A percentile compares a stretch with the other conserved stretches of the same genome.
Evolutionary conservation across 2,888 invertebrate genomes (phyloP).

Genomic region (Dicyrtoma fusca): DNA sequence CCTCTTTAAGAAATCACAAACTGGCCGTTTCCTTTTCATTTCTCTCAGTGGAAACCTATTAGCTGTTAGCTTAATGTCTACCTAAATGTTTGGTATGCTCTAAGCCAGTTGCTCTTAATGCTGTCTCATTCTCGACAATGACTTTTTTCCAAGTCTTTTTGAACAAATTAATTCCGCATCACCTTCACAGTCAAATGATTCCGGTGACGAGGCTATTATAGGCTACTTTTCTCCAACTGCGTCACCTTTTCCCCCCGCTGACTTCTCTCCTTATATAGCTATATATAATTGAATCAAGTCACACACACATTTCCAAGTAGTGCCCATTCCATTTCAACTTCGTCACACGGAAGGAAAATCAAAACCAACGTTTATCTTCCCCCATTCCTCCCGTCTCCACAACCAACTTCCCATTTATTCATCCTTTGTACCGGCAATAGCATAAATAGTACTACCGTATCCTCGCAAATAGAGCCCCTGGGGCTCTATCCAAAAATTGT

Average conservation of each 20-base stretch:
- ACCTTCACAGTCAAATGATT: constrained; percentile 36
- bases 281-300: neutral
- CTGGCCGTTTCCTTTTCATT: constrained; percentile 38
- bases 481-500: no score
- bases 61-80: constrained; percentile 35
- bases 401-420: no score
- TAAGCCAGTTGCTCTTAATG: constrained; percentile 37
- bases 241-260: constrained; percentile 14
- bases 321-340: constrained; percentile 12
- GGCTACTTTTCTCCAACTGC: constrained; percentile 32
- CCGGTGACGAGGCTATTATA: constrained; percentile 31
- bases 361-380: constrained; percentile 3
- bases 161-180: constrained; percentile 37
- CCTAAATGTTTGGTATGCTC: constrained; percentile 35
- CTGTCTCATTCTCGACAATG: constrained; percentile 35
- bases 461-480: no score
- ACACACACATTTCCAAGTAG: constrained; percentile 15
- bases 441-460: no score
- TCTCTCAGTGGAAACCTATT: constrained; percentile 35
- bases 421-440: no score
- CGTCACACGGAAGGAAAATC: neutral
- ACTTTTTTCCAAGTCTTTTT: constrained; percentile 14
- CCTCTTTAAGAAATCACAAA: constrained; percentile 23
- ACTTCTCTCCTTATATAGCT: neutral
- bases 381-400: no score